Base-by-base conservation (phyloP, 2,888 invertebrate genomes). In the Anoplius nigerrimus region DNA sequence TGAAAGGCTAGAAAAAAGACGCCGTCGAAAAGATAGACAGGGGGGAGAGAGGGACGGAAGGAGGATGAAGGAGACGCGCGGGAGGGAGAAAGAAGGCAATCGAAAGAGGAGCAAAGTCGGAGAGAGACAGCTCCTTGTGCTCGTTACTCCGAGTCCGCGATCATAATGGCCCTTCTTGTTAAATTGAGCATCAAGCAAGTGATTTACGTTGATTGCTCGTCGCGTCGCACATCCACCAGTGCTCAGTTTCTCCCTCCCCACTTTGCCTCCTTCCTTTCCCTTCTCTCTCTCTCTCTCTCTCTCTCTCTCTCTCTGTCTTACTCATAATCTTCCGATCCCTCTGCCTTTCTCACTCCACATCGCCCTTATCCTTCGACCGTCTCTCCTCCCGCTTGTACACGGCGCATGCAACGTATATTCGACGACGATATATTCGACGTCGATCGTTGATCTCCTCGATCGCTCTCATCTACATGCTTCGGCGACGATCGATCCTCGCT, bases 121-220 rank as follows among this genome's bases (percentile, higher is more conserved):
- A 69, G 70, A 45, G 63, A 63, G 46, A 65, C 45, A 43, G 58
- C 48, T 61, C 66, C 56, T 66, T 61, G 63, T 74, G 74, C 74
- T 78, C 83, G 87, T 85, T 87, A 84, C 82, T 85, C 67, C 80
- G 80, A 83, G 83, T 82, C 84, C 81, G 75, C 78, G 84, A 86
- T 87, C 84, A 85, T 86, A 87, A 87, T 87, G 84, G 86, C 83
- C 82, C 86, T 86, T 86, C 85, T 87, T 85, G 88, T 88, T 88
- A 87, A 87, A 88, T 88, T 86, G 86, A 87, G 86, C 86, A 87
- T 87, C 86, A 82, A 83, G 83, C 85, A 84, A 87, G 87, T 87
- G 86, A 88, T 87, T 88, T 87, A 87, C 86, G 87, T 87, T 87
- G 87, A 87, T 88, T 88, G 86, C 86, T 83, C 81, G 84, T 82